Base-by-base conservation (phyloP, 1,140 invertebrate genomes). In the Pseudomyrmex concolor region DNA sequence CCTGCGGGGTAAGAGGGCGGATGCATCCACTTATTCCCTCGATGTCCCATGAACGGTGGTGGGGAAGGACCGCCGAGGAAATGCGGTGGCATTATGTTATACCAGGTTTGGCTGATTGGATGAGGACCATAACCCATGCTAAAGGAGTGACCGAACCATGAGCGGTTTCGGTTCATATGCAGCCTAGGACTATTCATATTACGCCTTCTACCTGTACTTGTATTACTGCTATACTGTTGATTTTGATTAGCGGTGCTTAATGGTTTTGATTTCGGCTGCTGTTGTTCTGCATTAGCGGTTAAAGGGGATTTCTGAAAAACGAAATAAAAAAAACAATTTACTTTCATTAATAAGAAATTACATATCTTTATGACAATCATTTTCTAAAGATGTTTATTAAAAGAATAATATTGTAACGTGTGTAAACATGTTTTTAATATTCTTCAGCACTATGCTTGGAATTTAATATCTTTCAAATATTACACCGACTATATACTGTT, bases 91-190 rank as follows among this genome's bases (percentile, higher is more conserved):
- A 93, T 92, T 82, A 94, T 88, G 50, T 92, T 93, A 85, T 92
- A 94, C 93, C 93, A 94, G 0, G 91, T 90, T 76, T 93, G 92
- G 68, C 59, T 91, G 87, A 94, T 93, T 60, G 92, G 91, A 77
- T 91, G 92, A 55, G 91, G 90, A 68, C 89, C 89, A 63, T 93
- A 94, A 51, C 91, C 91, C 89, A 93, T 92, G 76, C 72, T 88
- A 48, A 92, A 92, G 54, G 92, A 92, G 81, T 92, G 92, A 77
- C 92, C 92, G 64, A 93, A 92, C 92, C 92, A 94, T 12, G 91
- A 92, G 80, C 92, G 92, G 89, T 92, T 93, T 89, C 92, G 86
- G 74, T 92, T 92, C 25, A 90, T 25, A 62, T 93, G 91, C 7
- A 90, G 73, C 59, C 92, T 89, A 22, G 92, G 92, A 84, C 92